These are phyloP conservation scores for Apamea epomidion DNA, from an alignment of 2,888 invertebrate genomes.

Conservation along the genomic window DNA sequence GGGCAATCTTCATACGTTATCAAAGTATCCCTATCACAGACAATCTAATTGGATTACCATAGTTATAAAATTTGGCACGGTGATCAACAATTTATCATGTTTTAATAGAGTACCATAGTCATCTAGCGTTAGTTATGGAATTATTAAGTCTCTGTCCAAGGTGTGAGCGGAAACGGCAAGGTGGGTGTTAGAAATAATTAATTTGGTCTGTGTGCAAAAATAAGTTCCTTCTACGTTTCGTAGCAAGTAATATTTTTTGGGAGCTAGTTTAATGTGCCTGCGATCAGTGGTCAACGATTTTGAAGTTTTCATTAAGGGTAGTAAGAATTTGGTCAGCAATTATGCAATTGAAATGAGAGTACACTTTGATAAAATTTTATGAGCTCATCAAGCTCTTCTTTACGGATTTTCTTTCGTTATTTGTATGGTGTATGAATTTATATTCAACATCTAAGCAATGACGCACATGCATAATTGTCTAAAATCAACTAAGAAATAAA, in stretches of 20 bases:
- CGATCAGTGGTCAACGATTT: background rate
- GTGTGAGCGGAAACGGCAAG: constrained; percentile 43
- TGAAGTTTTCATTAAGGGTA: too few species aligned
- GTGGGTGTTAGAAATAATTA: background rate
- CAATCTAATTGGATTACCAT: constrained; percentile 50
- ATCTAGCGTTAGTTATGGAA: constrained; percentile 75
- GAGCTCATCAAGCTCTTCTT: too few species aligned
- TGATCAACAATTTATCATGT: constrained; percentile 72
- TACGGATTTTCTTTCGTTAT: too few species aligned
- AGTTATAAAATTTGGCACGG: constrained; percentile 58
- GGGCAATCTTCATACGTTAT: constrained; percentile 9
- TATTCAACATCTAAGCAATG: too few species aligned
- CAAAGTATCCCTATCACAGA: constrained; percentile 14
- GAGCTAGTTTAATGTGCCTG: background rate
- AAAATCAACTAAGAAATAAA: too few species aligned
- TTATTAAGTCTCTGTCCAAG: constrained; percentile 66
- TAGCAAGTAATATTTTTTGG: background rate
- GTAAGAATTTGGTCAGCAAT: too few species aligned
- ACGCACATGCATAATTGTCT: too few species aligned
- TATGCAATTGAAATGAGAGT: too few species aligned
- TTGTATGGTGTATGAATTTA: too few species aligned
- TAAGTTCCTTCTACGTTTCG: background rate
- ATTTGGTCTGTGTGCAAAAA: background rate
- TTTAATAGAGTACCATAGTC: constrained; percentile 75
- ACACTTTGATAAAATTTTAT: too few species aligned